Base-by-base conservation (phyloP, 2,888 invertebrate genomes). In the Hypolimnas misippus region DNA sequence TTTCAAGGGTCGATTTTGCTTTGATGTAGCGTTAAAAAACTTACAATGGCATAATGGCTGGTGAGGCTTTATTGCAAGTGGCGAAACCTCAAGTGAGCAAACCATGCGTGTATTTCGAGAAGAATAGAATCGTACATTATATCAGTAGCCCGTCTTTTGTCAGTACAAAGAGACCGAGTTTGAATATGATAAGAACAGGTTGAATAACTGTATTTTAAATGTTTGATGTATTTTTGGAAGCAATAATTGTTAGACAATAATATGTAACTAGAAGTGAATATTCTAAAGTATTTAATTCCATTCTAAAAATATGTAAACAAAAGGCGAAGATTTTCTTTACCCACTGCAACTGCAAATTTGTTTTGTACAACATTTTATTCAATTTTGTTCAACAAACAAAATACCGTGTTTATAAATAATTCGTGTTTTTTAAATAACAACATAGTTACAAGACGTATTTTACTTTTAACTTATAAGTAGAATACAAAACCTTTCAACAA, bases 61-160 rank as follows among this genome's bases (percentile, higher is more conserved):
- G 77, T 62, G 75, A 69, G 73, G 67, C 86, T 88, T 88, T 86
- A 83, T 83, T 75, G 73, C 86, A 90, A 87, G 89, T 91, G 89
- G 84, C 81, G 81, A 87, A 80, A 80, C 77, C 79, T 88, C 84
- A 91, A 92, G 89, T 92, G 90, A 77, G 78, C 83, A 81, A 83
- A 72, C 78, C 81, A 82, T 75, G 81, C 81, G 84, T 76, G 77
- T 69, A 74, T 76, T 84, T 86, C 81, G 83, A 76, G 81, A 79
- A 80, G 84, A 82, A 82, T 82, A 76, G 72, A 62, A 66, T 65
- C 79, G 78, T 78, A 70, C 67, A 66, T 68, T 63, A 63, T 66
- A 67, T 75, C 83, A 73, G 87, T 85, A 86, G 86, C 83, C 60
- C 57, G 65, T 72, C 70, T 84, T 83, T 86, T 75, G 76, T 68